Conservation (phyloP, 2,888 invertebrate genomes). For the Drosophila neutralis region DNA sequence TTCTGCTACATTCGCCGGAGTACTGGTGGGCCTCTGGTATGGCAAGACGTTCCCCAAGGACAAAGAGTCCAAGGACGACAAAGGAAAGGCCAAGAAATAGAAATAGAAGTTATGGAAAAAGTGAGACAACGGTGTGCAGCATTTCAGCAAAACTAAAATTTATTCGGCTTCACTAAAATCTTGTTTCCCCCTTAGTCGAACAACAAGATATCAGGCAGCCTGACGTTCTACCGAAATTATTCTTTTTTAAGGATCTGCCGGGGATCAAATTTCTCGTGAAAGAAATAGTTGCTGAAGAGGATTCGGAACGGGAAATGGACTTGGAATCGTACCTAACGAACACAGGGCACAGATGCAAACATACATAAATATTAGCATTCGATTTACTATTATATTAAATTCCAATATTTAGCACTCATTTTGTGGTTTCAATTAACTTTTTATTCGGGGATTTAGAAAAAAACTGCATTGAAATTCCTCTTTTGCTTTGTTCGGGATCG, state of each 20-base stretch:
- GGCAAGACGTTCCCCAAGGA: slow-evolving; percentile 48
- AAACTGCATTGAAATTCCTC: not conserved
- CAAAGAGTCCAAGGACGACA: slow-evolving; percentile 8
- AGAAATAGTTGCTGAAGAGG: not conserved
- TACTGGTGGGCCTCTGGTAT: slow-evolving; percentile 65
- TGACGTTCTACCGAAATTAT: not conserved
- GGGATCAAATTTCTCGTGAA: not conserved
- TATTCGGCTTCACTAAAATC: not conserved
- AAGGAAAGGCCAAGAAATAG: slow-evolving; percentile 31
- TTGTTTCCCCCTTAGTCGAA: not conserved
- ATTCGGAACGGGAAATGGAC: not conserved
- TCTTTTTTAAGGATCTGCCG: not conserved
- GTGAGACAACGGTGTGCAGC: not conserved
- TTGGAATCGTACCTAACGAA: no score
- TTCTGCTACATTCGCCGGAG: slow-evolving; percentile 54
- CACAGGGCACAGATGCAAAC: no score
- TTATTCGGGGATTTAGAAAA: not conserved
- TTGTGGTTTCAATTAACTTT: not conserved
- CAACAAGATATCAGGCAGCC: not conserved
- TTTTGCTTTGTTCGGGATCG: not conserved
- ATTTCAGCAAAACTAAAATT: not conserved
- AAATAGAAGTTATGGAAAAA: not conserved
- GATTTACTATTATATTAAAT: not conserved
- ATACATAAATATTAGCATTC: not conserved
- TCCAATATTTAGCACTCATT: not conserved